phyloP scores from a whole-genome alignment of 2,797 vertebrate genomes.

The Lacerta viridis region DNA sequence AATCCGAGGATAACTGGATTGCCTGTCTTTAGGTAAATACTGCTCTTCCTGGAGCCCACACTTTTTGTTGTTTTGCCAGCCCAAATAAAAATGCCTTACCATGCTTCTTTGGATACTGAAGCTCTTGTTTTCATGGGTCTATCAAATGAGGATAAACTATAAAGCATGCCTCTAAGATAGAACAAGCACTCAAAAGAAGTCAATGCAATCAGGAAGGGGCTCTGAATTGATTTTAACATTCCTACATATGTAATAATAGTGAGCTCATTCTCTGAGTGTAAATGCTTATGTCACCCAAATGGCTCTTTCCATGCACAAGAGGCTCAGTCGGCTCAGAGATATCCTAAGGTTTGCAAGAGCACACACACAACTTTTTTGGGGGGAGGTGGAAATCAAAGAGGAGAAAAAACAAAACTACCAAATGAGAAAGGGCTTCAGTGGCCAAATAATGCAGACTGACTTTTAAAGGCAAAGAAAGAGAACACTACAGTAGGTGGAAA shows the following conservation, averaged over 20 bases:
- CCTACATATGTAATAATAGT: neutral
- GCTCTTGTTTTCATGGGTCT: neutral
- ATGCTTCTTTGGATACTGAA: neutral
- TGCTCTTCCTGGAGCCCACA: neutral
- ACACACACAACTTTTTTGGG: neutral
- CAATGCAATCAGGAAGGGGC: neutral
- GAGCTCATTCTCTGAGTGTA: neutral
- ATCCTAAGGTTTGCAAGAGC: neutral
- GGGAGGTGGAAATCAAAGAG: neutral
- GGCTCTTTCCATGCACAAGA: neutral
- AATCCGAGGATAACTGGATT: constrained; percentile 40
- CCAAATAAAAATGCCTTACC: constrained; percentile 9
- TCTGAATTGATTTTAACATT: constrained; percentile 1
- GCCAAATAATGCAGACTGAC: neutral
- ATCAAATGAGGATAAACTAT: neutral
- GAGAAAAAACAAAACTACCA: neutral
- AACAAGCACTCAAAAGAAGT: neutral
- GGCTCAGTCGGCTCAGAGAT: no score
- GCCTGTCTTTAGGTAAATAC: neutral
- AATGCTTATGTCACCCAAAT: neutral
- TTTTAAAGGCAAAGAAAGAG: neutral
- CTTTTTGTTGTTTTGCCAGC: neutral
- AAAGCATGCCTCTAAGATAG: neutral
- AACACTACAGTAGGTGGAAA: neutral
- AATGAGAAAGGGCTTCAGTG: neutral